A percentile compares a stretch with the other conserved stretches of the same genome.
Conservation (phyloP, 2,113 vertebrate species). For the Morphnarchus princeps region DNA sequence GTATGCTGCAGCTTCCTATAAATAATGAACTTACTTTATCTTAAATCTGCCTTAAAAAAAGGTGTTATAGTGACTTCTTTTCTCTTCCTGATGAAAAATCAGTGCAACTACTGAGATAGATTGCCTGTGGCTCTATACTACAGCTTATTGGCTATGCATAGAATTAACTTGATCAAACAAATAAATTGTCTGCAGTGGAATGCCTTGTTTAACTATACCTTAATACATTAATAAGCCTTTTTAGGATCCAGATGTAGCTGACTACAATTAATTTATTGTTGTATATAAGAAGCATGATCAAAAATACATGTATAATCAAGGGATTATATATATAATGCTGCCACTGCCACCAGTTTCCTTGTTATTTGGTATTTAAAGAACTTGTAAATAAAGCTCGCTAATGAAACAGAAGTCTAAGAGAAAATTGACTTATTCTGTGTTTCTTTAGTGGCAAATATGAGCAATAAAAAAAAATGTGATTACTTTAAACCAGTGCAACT, state of each 20-base stretch:
- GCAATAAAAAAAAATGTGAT: not conserved
- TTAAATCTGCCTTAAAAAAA: not conserved
- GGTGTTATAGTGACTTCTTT: not conserved
- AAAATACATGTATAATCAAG: not conserved
- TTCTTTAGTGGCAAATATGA: not conserved
- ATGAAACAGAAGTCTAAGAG: not conserved
- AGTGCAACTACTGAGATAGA: not conserved
- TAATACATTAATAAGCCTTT: not conserved
- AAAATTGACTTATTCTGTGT: not conserved
- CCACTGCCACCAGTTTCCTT: not conserved
- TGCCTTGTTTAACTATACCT: not conserved
- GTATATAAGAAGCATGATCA: not conserved
- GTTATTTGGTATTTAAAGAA: not conserved
- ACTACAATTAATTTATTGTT: not conserved
- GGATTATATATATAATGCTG: not conserved
- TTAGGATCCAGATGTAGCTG: not conserved
- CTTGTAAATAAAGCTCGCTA: not conserved
- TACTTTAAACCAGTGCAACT: not conserved
- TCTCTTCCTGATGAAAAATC: not conserved
- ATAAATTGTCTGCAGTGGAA: not conserved
- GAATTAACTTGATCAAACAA: not conserved
- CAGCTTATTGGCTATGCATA: not conserved
- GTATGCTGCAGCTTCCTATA: not conserved
- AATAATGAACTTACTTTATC: not conserved
- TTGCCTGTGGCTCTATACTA: not conserved